Base-by-base conservation (phyloP, 1,140 invertebrate species). In the Camponotus floridanus region DNA sequence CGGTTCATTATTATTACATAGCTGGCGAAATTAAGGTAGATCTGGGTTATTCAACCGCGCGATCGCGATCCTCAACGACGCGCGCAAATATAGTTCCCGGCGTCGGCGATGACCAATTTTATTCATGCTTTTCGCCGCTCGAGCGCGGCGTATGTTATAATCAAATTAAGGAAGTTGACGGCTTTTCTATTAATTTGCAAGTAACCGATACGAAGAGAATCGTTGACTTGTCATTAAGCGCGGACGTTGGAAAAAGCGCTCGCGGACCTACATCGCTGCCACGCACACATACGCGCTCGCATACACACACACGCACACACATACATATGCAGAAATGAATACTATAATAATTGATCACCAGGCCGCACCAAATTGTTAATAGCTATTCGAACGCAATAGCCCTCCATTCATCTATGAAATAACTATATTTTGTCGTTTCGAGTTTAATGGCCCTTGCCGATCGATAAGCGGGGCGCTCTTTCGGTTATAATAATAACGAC, bases 401-500 rank as follows among this genome's bases (percentile, higher is more conserved):
- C 73, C 48, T 78, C 74, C 74, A 85, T 85, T 78, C 74, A 78
- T 85, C 74, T 85, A 85, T 85, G 73, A 85, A 78, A 83, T 83
- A 83, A 83, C 68, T 83, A 83, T 83, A 83, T 83, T 83, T 57
- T 68, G 51, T 73, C 57, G 85, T 71, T 87, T 83, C 71, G 86
- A 87, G 67, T 88, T 87, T 71, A 87, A 76, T 74, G 86, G 55
- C 39, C 36, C 42, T 51, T 74, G 59, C 31, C 71, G 86, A 87
- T 76, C 62, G 86, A 67, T 83, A 83, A 13, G 55, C 51, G 21
- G 26, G 26, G 70, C 68, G 39, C 79, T 87, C 65, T 74, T 51
- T 78, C 81, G 71, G 59, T 85, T 85, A 76, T 76, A 85, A 81
- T 88, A 89, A 89, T 88, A 89, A 88, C 85, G 86, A 87, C 76